Percentiles rank a stretch among this genome's conserved stretches.
Evolutionary conservation across 2,113 vertebrate species (phyloP).

Genomic region (Mus spicilegus): DNA sequence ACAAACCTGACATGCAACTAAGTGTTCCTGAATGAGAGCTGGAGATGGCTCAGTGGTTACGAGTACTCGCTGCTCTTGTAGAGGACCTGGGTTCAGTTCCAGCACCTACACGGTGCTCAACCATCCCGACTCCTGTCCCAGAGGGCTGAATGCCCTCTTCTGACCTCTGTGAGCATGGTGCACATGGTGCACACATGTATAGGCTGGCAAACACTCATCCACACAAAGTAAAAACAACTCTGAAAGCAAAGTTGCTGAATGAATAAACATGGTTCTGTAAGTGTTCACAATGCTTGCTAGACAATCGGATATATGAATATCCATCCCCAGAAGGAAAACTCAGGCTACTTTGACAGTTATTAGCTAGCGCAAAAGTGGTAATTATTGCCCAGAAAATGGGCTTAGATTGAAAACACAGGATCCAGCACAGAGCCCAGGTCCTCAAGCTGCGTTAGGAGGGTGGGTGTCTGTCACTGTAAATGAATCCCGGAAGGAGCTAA

Average conservation of each 20-base stretch:
- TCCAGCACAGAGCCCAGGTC: not conserved
- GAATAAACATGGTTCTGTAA: not conserved
- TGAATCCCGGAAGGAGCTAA: not conserved
- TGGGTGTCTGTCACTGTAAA: not conserved
- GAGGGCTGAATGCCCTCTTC: not conserved
- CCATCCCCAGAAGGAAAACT: not conserved
- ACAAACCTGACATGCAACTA: not conserved
- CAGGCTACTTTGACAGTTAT: not conserved
- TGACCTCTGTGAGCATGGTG: not conserved
- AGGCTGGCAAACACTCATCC: not conserved
- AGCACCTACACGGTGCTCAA: not conserved
- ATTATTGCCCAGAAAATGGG: not conserved
- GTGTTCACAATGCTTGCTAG: not conserved
- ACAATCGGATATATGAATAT: not conserved
- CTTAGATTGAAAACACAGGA: not conserved
- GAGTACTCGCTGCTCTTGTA: not conserved
- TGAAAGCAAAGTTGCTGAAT: not conserved
- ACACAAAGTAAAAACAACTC: not conserved
- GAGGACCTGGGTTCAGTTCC: not conserved
- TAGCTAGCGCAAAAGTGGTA: not conserved
- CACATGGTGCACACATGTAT: not conserved
- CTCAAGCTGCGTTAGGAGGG: not conserved
- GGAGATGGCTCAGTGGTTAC: not conserved
- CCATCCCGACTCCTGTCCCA: not conserved
- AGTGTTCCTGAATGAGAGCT: not conserved